These are phyloP conservation scores for Onychostruthus taczanowskii DNA, from an alignment of 2,113 vertebrate genomes.

Conservation along the genomic window DNA sequence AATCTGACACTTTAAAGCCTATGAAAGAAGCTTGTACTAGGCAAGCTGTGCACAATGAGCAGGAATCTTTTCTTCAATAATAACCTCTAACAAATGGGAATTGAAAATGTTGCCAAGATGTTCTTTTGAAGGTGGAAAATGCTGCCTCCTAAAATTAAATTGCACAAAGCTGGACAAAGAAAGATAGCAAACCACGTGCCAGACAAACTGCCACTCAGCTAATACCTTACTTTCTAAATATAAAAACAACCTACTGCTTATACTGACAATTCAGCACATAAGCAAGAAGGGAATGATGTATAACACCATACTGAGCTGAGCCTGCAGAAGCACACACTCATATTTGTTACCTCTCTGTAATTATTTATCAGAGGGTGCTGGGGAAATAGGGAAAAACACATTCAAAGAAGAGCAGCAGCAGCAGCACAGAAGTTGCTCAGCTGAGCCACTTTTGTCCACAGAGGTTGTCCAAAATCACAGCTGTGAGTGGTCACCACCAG, in stretches of 20 bases:
- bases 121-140: constrained; percentile 30
- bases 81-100: not conserved
- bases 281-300: not conserved
- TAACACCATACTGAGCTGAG: not conserved
- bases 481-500: not conserved
- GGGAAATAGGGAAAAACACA: not conserved
- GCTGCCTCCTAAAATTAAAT: constrained; percentile 19
- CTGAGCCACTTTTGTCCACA: not conserved
- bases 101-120: not conserved
- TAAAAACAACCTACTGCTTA: constrained; percentile 26
- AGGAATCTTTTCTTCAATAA: not conserved
- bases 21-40: not conserved
- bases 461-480: not conserved
- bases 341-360: not conserved
- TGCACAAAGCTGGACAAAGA: constrained; percentile 18
- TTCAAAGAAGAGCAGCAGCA: not conserved
- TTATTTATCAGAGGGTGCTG: not conserved
- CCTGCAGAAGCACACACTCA: not conserved
- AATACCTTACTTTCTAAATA: constrained; percentile 37
- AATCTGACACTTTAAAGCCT: constrained; percentile 1
- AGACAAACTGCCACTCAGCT: not conserved
- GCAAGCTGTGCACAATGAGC: not conserved
- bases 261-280: not conserved
- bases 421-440: not conserved
- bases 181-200: not conserved